These are phyloP conservation scores for Burhinus oedicnemus DNA, from an alignment of 2,113 vertebrate genomes.

Conservation along the genomic window DNA sequence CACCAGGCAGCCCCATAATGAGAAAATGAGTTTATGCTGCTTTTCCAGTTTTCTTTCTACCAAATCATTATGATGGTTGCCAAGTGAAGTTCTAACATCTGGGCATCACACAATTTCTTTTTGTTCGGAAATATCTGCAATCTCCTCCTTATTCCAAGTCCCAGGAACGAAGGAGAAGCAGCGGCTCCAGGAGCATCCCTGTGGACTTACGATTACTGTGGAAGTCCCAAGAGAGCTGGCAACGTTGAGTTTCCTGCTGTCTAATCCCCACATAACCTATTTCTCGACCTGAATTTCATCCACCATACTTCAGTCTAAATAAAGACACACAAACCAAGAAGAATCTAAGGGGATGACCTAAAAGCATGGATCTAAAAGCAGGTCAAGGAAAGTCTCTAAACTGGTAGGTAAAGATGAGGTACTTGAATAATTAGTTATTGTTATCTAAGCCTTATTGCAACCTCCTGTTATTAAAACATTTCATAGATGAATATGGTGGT, in stretches of 20 bases:
- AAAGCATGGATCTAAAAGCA: background rate
- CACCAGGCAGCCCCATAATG: rapidly evolving
- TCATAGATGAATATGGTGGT: background rate
- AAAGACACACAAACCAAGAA: background rate
- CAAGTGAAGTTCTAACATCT: background rate
- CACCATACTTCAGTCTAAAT: background rate
- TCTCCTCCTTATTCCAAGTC: background rate
- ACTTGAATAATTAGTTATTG: background rate
- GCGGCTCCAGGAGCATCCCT: background rate
- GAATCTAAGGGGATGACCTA: background rate
- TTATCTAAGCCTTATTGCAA: background rate
- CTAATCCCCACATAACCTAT: background rate
- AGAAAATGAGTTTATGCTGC: background rate
- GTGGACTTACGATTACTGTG: background rate
- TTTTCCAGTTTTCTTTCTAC: background rate
- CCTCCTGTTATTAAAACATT: background rate
- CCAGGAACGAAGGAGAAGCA: background rate
- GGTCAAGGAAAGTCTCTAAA: background rate
- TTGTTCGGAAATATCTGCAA: background rate
- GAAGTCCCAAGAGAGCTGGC: background rate
- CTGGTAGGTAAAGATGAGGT: background rate
- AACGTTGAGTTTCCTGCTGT: background rate
- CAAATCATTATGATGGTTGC: background rate
- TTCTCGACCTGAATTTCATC: background rate
- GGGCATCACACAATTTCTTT: background rate